These are phyloP conservation scores for Erpetoichthys calabaricus DNA, from an alignment of 2,797 vertebrate species.

Conservation along the genomic window DNA sequence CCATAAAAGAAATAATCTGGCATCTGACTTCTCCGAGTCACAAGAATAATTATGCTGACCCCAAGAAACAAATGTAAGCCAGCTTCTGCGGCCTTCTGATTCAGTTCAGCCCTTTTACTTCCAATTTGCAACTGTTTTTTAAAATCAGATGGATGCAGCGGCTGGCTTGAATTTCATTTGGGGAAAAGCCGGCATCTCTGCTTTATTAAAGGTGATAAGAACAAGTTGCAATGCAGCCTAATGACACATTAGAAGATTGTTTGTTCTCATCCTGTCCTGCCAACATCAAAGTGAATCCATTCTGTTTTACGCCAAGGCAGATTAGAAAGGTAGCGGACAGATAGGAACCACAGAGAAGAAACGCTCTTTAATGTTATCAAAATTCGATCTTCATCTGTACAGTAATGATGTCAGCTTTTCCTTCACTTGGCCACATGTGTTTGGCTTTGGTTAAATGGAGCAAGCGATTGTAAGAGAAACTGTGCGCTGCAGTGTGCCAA, in stretches of 20 bases:
- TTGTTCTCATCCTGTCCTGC: constrained; percentile 46
- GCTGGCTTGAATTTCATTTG: not conserved
- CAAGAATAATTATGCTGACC: too few species aligned
- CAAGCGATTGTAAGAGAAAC: too few species aligned
- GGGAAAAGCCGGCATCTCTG: constrained; percentile 1
- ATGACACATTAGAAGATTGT: constrained; percentile 39
- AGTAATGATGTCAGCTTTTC: constrained; percentile 29
- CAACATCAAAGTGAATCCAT: constrained; percentile 61
- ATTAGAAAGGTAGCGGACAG: constrained; percentile 62
- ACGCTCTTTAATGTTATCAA: constrained; percentile 76
- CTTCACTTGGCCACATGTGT: constrained; percentile 23
- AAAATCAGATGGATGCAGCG: constrained; percentile 4
- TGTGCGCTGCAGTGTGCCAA: too few species aligned
- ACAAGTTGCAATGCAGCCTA: constrained; percentile 10
- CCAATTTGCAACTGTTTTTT: constrained; percentile 1
- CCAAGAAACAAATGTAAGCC: too few species aligned
- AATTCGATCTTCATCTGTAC: constrained; percentile 37
- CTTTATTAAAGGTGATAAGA: constrained; percentile 2
- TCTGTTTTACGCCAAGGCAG: constrained; percentile 68
- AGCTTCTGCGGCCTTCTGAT: too few species aligned
- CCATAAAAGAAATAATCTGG: too few species aligned
- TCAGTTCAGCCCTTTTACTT: too few species aligned
- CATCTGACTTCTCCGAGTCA: too few species aligned
- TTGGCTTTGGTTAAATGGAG: constrained; percentile 32
- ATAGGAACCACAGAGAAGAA: constrained; percentile 59